Conservation (phyloP, 2,797 vertebrate species). For the Aphelocoma californica region DNA sequence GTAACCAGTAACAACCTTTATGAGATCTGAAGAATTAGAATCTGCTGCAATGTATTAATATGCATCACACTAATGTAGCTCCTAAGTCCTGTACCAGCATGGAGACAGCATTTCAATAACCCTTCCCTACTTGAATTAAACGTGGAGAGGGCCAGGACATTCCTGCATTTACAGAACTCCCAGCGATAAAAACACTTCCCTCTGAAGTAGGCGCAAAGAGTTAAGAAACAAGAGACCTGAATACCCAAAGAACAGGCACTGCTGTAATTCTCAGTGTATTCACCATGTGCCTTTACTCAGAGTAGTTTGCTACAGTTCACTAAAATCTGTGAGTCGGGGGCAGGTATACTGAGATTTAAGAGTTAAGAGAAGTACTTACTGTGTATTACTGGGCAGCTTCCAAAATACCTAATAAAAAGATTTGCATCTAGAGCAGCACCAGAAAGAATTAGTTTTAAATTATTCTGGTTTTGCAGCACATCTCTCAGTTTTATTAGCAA, state of each 20-base stretch:
- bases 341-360: not conserved
- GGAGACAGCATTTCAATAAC: not conserved
- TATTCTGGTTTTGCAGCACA: constrained; percentile 82
- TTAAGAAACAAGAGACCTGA: not conserved
- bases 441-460: constrained; percentile 89
- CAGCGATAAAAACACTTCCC: not conserved
- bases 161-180: not conserved
- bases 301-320: not conserved
- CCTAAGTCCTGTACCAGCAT: not conserved
- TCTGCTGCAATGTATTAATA: not conserved
- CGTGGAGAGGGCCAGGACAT: too few species aligned
- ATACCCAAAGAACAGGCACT: not conserved
- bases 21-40: not conserved
- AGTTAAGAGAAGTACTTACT: constrained; percentile 77
- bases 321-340: not conserved
- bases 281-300: not conserved
- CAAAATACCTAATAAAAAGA: constrained; percentile 90
- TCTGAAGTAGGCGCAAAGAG: not conserved
- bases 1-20: not conserved
- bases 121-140: too few species aligned
- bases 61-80: not conserved
- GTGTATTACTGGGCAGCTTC: constrained; percentile 86
- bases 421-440: constrained; percentile 89
- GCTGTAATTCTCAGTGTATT: not conserved
- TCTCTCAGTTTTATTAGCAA: constrained; percentile 91